Evolutionary conservation across 2,113 vertebrate genomes (phyloP).

Genomic region (Notothenia coriiceps): DNA sequence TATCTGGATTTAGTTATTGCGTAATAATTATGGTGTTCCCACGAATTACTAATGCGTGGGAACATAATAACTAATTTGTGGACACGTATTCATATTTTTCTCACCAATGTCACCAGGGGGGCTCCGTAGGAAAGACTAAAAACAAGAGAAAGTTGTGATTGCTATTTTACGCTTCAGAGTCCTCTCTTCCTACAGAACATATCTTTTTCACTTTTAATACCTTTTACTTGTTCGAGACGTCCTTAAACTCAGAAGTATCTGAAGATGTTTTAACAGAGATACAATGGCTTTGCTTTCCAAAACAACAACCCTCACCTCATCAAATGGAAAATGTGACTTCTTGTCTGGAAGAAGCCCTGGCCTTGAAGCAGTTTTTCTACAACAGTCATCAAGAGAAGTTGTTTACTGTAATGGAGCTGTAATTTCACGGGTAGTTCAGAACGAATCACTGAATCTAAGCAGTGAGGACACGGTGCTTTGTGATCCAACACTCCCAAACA

Average conservation of each 20-base stretch:
- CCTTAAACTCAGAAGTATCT: background rate
- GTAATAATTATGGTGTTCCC: too few species aligned
- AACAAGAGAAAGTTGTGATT: constrained; percentile 17
- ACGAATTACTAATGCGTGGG: too few species aligned
- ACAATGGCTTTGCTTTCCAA: constrained; percentile 8
- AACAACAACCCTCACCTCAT: background rate
- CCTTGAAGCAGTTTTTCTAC: constrained; percentile 22
- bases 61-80: too few species aligned
- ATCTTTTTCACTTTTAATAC: too few species aligned
- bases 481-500: constrained; percentile 48
- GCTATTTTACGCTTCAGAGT: constrained; percentile 2
- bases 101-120: too few species aligned
- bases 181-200: background rate
- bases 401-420: constrained; percentile 61
- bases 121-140: background rate
- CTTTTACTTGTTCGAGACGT: background rate
- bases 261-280: constrained; percentile 15
- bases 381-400: constrained; percentile 28
- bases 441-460: constrained; percentile 59
- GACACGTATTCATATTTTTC: too few species aligned
- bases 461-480: constrained; percentile 32
- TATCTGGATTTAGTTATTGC: too few species aligned
- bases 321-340: constrained; percentile 41
- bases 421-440: constrained; percentile 56
- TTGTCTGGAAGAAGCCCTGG: constrained; percentile 24